Evolutionary conservation across 2,113 vertebrate genomes (phyloP), one percentile per base, ranked within the genome.

Genomic region (Trichomycterus rosablanca): DNA sequence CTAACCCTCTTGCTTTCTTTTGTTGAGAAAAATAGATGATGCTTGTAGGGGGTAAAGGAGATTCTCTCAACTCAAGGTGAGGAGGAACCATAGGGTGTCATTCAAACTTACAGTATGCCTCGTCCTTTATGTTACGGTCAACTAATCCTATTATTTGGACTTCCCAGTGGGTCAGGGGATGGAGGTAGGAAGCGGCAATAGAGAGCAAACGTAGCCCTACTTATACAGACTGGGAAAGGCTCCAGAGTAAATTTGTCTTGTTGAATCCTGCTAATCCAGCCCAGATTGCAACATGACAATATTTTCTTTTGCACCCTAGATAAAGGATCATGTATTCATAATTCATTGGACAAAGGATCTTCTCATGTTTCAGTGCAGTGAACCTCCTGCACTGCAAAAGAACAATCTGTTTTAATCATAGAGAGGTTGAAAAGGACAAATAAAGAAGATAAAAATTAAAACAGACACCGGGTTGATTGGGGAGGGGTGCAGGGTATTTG

Each of bases 401-500:
- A n/a, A 2, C 6, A 11, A 37, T 12, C 48, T 50, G 14, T 32
- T 52, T 18, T 19, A 7, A 19, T 8, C 2, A 1, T 18, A 16
- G 15, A 28, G 7, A 18, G 26, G 26, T 59, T 18, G 6, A 32
- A 45, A 44, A 28, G 19, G 57, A 7, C 23, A 22, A 16, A 45
- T 39, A 34, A 40, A 66, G 60, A 43, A 66, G 69, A 73, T 68
- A 67, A 59, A 71, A 64, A 5, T 1, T n/a, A n/a, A n/a, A n/a
- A 46, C 58, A 66, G 72, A 70, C 58, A 48, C 49, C 59, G 46
- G 61, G 35, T 48, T 28, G 34, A 45, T n/a, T 14, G 62, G 34
- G 26, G 23, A 26, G 24, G n/a, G 45, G 23, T 19, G 11, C 63
- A 61, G 37, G 40, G 45, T 53, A 43, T 59, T 26, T 66, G 40